A percentile compares a stretch with the other conserved stretches of the same genome.
Conservation (phyloP, 1,140 invertebrate genomes). For the Oppia nitens region DNA sequence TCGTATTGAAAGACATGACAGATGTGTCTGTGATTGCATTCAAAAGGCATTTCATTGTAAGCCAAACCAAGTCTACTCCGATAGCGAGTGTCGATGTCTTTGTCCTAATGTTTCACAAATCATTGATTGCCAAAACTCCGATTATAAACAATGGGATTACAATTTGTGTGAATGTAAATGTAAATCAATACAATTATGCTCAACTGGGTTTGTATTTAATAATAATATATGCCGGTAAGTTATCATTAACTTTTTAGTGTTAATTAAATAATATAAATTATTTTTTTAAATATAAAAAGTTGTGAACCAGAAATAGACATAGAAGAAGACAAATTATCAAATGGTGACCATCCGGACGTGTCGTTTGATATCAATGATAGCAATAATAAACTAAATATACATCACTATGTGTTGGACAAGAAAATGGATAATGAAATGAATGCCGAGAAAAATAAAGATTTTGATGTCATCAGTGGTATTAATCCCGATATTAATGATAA, state of each 20-base stretch:
- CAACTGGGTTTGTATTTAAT: constrained; percentile 4
- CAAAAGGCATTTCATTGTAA: constrained; percentile 6
- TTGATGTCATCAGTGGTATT: too few relatives aligned
- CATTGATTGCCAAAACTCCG: neutral
- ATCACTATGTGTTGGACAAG: too few relatives aligned
- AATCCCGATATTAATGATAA: too few relatives aligned
- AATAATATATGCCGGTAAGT: constrained; percentile 3
- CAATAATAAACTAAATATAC: too few relatives aligned
- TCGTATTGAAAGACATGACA: neutral
- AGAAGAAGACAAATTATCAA: too few relatives aligned
- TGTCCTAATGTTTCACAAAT: constrained; percentile 4
- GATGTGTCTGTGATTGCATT: constrained; percentile 14
- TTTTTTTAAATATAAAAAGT: too few relatives aligned
- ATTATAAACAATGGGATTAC: constrained; percentile 2
- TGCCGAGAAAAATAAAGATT: too few relatives aligned
- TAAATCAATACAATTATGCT: neutral
- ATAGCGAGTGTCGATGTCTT: constrained; percentile 12
- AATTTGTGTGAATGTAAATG: constrained; percentile 2
- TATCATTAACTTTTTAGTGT: neutral
- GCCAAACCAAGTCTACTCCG: neutral
- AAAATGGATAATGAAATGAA: too few relatives aligned
- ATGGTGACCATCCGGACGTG: too few relatives aligned
- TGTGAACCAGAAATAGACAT: too few relatives aligned
- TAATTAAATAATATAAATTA: too few relatives aligned
- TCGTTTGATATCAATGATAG: too few relatives aligned